Evolutionary conservation across 2,797 vertebrate genomes (phyloP).

Genomic region (Trachops cirrhosus): DNA sequence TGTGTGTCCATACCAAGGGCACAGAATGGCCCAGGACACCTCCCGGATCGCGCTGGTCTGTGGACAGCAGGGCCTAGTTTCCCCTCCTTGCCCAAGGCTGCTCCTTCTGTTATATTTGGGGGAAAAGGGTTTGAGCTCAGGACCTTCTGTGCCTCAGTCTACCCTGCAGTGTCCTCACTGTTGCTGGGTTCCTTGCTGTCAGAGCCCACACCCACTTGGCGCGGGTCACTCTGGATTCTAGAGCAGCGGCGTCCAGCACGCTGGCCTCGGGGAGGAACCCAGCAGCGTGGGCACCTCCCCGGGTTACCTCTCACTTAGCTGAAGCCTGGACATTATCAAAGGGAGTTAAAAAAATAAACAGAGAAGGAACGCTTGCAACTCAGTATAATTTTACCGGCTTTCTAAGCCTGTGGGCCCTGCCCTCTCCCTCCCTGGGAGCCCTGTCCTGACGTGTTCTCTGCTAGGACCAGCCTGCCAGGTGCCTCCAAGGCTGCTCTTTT

Average conservation of each 20-base stretch:
- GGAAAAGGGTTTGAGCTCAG: background rate
- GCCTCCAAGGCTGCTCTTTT: background rate
- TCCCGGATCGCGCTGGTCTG: accelerated
- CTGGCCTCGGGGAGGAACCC: background rate
- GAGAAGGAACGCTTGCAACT: background rate
- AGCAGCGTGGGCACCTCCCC: background rate
- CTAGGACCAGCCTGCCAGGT: background rate
- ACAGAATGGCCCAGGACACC: background rate
- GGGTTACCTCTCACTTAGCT: background rate
- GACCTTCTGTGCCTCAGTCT: background rate
- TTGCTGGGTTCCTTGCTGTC: background rate
- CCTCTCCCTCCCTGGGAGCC: background rate
- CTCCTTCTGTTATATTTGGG: background rate
- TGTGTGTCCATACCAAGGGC: background rate
- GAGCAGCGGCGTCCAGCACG: background rate
- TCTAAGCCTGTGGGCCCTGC: background rate
- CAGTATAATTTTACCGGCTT: background rate
- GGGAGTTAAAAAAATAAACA: background rate
- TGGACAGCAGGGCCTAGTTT: background rate
- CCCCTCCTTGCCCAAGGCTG: background rate
- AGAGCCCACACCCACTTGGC: background rate
- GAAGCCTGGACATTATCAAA: background rate
- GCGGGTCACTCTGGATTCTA: background rate
- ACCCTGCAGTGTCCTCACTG: background rate
- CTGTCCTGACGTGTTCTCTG: background rate